A percentile compares a stretch with the other conserved stretches of the same genome.
These are phyloP conservation scores for Osedax fenrisi DNA, from an alignment of 2,888 invertebrate species.

Conservation along the genomic window DNA sequence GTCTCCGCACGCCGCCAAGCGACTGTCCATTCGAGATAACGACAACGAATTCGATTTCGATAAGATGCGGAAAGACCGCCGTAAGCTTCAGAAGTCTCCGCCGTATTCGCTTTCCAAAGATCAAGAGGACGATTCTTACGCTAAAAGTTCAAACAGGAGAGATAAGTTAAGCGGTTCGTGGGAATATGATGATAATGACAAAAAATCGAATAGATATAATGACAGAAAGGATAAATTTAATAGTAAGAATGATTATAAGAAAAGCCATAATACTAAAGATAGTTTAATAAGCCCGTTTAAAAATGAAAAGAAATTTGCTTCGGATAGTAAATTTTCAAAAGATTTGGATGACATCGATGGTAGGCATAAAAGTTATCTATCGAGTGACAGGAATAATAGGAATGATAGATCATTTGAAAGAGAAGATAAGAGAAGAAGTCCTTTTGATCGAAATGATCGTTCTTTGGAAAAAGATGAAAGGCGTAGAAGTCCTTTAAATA, in stretches of 20 bases:
- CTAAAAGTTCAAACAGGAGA: too few relatives aligned
- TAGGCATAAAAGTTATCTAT: too few relatives aligned
- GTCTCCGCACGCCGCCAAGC: background rate
- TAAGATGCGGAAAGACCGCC: background rate
- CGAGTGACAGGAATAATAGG: background rate
- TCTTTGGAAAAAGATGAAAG: background rate
- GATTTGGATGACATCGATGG: background rate
- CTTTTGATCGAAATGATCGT: too few relatives aligned
- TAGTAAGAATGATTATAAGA: too few relatives aligned
- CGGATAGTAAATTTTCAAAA: too few relatives aligned
- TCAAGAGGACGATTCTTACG: too few relatives aligned
- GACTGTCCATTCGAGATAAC: background rate
- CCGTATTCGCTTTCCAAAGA: too few relatives aligned
- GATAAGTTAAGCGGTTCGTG: background rate
- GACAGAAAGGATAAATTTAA: background rate
- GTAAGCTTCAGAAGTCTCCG: background rate
- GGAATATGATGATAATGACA: background rate
- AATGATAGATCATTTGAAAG: background rate
- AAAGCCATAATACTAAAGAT: too few relatives aligned
- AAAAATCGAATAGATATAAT: background rate
- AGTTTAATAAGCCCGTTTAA: too few relatives aligned
- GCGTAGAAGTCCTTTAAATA: background rate
- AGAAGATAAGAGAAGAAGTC: background rate
- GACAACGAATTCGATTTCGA: background rate
- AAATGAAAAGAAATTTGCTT: too few relatives aligned